Conservation (phyloP, 2,113 vertebrate species). For the Stercorarius parasiticus region DNA sequence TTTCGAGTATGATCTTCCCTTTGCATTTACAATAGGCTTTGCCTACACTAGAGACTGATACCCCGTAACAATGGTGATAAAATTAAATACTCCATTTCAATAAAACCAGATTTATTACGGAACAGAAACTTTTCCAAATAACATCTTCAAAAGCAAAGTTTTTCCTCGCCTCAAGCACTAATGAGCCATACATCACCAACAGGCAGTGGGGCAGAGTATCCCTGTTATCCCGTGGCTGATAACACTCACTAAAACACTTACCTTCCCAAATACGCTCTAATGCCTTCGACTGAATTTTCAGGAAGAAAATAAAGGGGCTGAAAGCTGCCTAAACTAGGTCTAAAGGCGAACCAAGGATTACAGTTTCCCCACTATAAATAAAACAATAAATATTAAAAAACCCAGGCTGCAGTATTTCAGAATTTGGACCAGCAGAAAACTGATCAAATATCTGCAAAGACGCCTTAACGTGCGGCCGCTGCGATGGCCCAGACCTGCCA, state of each 20-base stretch:
- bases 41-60: not conserved
- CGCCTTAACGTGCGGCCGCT: not conserved
- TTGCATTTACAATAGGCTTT: not conserved
- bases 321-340: not conserved
- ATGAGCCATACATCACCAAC: not conserved
- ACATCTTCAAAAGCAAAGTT: not conserved
- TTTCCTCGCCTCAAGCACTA: not conserved
- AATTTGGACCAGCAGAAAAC: not conserved
- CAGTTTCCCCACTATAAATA: not conserved
- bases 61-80: not conserved
- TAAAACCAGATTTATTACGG: not conserved
- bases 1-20: not conserved
- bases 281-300: accelerated
- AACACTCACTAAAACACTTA: not conserved
- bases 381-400: not conserved
- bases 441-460: not conserved
- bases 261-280: not conserved
- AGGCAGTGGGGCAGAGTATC: not conserved
- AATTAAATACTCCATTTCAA: not conserved
- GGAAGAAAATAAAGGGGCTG: not conserved
- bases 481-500: not conserved
- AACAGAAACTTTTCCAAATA: not conserved
- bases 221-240: too few species aligned
- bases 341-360: not conserved
- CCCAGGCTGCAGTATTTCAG: not conserved